Base-by-base conservation (phyloP, 2,888 invertebrate genomes). In the Ametastegia equiseti region DNA sequence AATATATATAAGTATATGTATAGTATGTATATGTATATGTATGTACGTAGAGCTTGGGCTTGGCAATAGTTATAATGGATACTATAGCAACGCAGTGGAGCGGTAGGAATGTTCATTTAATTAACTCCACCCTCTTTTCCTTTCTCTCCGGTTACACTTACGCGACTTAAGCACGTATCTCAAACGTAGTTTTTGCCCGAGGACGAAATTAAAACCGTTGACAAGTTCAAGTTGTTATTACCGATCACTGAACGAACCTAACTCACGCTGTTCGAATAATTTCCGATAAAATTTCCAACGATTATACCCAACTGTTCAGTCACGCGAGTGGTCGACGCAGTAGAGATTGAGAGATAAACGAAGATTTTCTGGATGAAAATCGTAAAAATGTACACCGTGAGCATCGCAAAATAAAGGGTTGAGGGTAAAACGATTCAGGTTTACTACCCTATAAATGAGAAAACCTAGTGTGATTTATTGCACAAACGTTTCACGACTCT, bases 61-160 rank as follows among this genome's bases (percentile, higher is more conserved):
- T 19, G 42, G 75, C 75, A 75, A 75, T 75, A 75, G 75, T 19
- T 75, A 75, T 54, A 75, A 75, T 54, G 75, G 50, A 54, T 54
- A 50, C 75, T 75, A 50, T 75, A 75, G 54, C 36, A 50, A 54
- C 36, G 54, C 36, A 36, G 75, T 45, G 36, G 50, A 75, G 54
- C 54, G 75, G 54, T 75, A 36, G 75, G 75, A 50, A 75, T 75
- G 75, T 50, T 75, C 75, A 75, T 75, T 75, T 75, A 75, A 75
- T 75, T 75, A 75, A 75, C 75, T 75, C 54, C 75, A 54, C 54
- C 75, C 75, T 33, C 50, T 75, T 36, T 54, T 75, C 54, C 73
- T 36, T 33, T 36, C 54, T 36, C 73, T 75, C 9, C 33, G 6
- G 13, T 2, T 6, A 30, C 19, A 30, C 73, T 75, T 47, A 27